Evolutionary conservation across 64 coral and sea anemone species (phyloP).

Genomic region (Montipora efflorescens): DNA sequence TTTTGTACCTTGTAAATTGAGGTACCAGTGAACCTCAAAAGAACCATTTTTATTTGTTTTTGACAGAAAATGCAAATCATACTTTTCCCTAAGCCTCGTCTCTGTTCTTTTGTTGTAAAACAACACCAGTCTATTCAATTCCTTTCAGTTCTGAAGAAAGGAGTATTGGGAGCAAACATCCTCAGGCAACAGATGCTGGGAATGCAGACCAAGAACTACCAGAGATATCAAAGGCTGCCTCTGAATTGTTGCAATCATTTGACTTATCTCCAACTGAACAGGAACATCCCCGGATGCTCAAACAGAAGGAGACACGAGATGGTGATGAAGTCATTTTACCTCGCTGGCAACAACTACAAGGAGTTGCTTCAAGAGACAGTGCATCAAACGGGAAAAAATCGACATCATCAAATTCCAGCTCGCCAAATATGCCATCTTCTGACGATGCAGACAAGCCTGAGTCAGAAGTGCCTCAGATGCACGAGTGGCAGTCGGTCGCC

Average conservation of each 20-base stretch:
- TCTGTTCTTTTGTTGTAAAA: no score
- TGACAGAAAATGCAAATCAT: no score
- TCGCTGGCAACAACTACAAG: constrained; percentile 41
- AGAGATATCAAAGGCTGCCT: neutral
- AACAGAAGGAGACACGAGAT: neutral
- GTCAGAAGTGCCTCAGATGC: neutral
- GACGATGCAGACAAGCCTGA: neutral
- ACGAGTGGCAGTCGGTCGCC: constrained; percentile 23
- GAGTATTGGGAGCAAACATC: neutral
- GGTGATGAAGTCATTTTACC: constrained; percentile 38
- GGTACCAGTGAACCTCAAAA: no score
- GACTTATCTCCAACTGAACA: neutral
- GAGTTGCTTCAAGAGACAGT: neutral
- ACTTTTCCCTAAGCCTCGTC: no score
- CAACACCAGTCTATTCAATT: neutral
- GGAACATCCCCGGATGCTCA: neutral
- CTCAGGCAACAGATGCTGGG: neutral
- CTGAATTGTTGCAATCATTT: constrained; percentile 18
- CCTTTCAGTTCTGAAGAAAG: neutral
- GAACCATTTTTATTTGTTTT: no score
- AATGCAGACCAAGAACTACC: neutral
- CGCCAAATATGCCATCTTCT: neutral
- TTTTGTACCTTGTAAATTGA: no score
- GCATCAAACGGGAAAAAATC: neutral
- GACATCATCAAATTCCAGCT: constrained; percentile 25